Base-by-base conservation (phyloP, 30 jellyfish, hydroid and myxozoan genomes). In the Aurelia coerulea region DNA sequence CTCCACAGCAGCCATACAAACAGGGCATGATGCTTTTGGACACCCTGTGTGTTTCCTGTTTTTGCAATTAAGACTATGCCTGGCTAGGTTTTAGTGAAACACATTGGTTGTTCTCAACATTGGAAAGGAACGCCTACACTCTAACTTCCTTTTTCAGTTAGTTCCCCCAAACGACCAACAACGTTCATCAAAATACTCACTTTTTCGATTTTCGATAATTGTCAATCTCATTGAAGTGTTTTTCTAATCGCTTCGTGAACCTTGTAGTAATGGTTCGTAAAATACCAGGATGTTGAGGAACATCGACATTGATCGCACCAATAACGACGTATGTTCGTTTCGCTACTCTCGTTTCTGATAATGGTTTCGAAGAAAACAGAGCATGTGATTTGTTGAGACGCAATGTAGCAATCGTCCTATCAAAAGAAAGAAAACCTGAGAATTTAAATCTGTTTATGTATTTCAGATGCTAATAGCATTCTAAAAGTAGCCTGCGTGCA, bases 271-370 rank as follows among this genome's bases (percentile, higher is more conserved):
- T 85, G 63, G 88, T 77, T 29, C 97, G 58, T 15, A 93, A 53
- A 7, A 85, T 78, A 50, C 98, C 98, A 63, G 98, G 98, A 67
- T 93, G 96, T 72, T 93, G 98, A 34, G 98, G 98, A 59, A 93
- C 74, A 52, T 88, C 90, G 58, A 93, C 92, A 42, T 73, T 78
- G 63, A 93, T 84, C 16, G 93, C 91, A 31, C 98, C 98, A 31
- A 93, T 65, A 1, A 60, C 23, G 13, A 65, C 85, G 31, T 77
- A 56, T 65, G 87, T 34, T 62, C 88, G 73, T 74, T 85, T 78
- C 53, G 66, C 78, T 23, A 58, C 73, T 63, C 78, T 88, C 70
- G 51, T 31, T n/a, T 68, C 59, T 2, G 80, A 39, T 71, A 64
- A 73, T 54, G 87, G 85, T 62, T 63, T 63, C 32, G 91, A 75